Conservation (phyloP, 2,888 invertebrate genomes). For the Encarsia formosa region DNA sequence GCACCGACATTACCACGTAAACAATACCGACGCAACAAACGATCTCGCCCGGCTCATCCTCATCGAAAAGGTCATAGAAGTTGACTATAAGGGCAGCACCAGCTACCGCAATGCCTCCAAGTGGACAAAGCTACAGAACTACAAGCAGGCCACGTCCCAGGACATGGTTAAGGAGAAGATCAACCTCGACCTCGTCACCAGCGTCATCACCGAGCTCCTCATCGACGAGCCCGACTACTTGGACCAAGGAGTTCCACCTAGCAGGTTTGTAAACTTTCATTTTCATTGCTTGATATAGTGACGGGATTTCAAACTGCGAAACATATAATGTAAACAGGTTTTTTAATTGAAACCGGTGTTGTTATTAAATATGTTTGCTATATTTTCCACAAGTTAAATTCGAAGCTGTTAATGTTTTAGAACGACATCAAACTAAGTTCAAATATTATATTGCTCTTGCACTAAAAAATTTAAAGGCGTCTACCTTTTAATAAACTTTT, state of each 20-base stretch:
- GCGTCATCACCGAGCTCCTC: conserved; percentile 68
- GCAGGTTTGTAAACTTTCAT: conserved; percentile 65
- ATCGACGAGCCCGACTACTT: conserved; percentile 69
- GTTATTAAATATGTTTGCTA: no score
- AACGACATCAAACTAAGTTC: no score
- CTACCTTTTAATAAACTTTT: no score
- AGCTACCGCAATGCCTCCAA: conserved; percentile 80
- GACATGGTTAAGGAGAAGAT: conserved; percentile 55
- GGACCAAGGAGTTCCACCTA: conserved; percentile 68
- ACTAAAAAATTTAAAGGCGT: no score
- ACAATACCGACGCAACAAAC: conserved; percentile 64
- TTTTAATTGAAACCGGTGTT: no score
- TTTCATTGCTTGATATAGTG: no score
- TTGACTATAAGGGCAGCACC: conserved; percentile 81
- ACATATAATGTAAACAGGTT: no score
- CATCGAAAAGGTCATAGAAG: conserved; percentile 72
- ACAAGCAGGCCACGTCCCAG: conserved; percentile 52
- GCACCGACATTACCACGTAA: conserved; percentile 68
- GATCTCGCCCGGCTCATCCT: conserved; percentile 73
- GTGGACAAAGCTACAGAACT: conserved; percentile 55
- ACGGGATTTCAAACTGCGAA: no score
- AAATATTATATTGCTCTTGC: no score
- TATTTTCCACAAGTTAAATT: no score
- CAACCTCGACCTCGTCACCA: conserved; percentile 56
- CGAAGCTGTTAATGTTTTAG: no score